Conservation (phyloP, 2,797 vertebrate species). For the Crax fasciolata region DNA sequence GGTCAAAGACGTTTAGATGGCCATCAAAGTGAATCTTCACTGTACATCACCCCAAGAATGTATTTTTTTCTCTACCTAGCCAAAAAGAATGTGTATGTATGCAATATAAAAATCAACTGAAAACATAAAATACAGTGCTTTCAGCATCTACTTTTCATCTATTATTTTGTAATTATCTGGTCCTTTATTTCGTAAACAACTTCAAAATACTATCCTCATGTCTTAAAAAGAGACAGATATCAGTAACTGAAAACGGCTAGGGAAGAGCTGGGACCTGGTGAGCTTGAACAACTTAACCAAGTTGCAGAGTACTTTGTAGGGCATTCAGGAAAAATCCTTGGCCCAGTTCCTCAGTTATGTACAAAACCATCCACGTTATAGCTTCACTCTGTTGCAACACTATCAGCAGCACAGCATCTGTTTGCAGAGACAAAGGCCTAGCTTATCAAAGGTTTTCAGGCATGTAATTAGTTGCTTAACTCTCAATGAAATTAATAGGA, state of each 20-base stretch:
- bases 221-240: background rate
- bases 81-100: background rate
- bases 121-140: background rate
- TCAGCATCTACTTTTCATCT: background rate
- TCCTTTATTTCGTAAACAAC: background rate
- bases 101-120: background rate
- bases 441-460: constrained; percentile 34
- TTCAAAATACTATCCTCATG: background rate
- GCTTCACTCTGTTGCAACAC: background rate
- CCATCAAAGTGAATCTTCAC: background rate
- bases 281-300: background rate
- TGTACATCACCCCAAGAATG: background rate
- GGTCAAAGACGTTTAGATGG: background rate
- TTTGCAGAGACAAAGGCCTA: background rate
- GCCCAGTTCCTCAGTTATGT: background rate
- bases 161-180: background rate
- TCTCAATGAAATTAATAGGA: background rate
- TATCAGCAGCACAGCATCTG: background rate
- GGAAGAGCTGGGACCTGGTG: background rate
- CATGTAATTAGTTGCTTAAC: constrained; percentile 12
- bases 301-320: background rate
- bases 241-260: background rate
- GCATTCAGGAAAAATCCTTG: background rate
- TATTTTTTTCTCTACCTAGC: background rate
- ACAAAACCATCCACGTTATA: background rate